Evolutionary conservation across 2,797 vertebrate species (phyloP).

Genomic region (Sebastes umbrosus): DNA sequence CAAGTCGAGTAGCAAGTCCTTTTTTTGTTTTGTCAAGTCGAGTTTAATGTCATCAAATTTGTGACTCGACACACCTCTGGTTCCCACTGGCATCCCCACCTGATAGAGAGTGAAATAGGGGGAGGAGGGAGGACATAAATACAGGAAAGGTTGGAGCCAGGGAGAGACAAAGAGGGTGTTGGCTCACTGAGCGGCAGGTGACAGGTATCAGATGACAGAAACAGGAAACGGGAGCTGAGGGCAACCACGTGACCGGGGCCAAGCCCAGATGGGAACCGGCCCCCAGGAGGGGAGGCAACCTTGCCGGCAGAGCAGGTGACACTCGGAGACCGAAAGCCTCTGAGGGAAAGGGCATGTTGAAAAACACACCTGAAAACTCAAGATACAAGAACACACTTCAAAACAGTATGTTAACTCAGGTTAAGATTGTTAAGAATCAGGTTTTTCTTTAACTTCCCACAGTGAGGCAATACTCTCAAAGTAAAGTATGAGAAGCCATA

Average conservation of each 20-base stretch:
- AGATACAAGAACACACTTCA: neutral
- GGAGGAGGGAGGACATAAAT: neutral
- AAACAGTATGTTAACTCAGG: neutral
- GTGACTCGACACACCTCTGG: no score
- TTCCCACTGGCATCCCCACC: neutral
- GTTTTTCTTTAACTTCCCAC: neutral
- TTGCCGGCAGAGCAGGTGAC: slow-evolving; percentile 44
- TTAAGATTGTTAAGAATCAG: neutral
- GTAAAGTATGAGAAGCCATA: neutral
- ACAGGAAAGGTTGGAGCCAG: neutral
- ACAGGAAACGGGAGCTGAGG: slow-evolving; percentile 57
- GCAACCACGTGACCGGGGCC: slow-evolving; percentile 41
- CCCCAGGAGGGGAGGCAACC: slow-evolving; percentile 6
- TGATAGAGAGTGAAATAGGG: neutral
- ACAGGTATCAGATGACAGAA: slow-evolving; percentile 60
- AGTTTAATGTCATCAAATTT: no score
- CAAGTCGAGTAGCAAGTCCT: no score
- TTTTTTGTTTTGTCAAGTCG: no score
- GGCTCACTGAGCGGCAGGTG: slow-evolving; percentile 52
- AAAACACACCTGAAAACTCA: neutral
- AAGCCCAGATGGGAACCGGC: slow-evolving; percentile 43
- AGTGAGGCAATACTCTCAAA: neutral
- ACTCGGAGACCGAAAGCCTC: neutral
- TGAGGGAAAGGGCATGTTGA: neutral
- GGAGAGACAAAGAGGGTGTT: slow-evolving; percentile 31